These are phyloP conservation scores for Microcebus jonahi DNA, from an alignment of 2,113 vertebrate species.

Conservation along the genomic window DNA sequence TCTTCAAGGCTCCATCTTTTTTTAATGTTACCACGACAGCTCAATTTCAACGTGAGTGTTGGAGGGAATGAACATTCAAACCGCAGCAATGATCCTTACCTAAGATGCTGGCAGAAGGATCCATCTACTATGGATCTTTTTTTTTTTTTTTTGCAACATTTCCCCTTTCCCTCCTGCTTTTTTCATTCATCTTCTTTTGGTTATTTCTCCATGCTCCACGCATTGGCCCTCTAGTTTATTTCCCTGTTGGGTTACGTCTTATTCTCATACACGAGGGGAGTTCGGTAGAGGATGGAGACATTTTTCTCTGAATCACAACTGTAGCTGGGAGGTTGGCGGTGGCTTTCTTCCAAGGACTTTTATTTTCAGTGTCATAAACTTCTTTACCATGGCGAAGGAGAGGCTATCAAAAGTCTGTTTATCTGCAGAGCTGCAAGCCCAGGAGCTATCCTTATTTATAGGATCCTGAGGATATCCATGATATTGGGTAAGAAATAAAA, in stretches of 20 bases:
- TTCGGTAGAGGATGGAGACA: neutral
- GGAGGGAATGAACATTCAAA: neutral
- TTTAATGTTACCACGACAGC: neutral
- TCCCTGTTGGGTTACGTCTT: neutral
- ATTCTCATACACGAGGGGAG: neutral
- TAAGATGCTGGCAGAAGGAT: neutral
- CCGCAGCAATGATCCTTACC: neutral
- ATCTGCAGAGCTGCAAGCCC: neutral
- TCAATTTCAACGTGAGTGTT: neutral
- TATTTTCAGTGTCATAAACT: neutral
- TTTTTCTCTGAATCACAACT: neutral
- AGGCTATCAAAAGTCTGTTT: neutral
- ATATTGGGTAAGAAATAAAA: neutral
- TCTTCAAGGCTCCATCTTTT: neutral
- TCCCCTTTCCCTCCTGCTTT: neutral
- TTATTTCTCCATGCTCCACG: neutral
- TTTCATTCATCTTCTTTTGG: neutral
- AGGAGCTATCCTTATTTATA: neutral
- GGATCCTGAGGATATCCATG: neutral
- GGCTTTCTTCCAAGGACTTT: conserved; percentile 37
- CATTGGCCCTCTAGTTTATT: neutral
- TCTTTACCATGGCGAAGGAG: neutral
- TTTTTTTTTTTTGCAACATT: no score
- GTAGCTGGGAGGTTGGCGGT: neutral
- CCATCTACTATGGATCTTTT: neutral